Evolutionary conservation across 2,797 vertebrate species (phyloP).

Genomic region (Macropodus opercularis): DNA sequence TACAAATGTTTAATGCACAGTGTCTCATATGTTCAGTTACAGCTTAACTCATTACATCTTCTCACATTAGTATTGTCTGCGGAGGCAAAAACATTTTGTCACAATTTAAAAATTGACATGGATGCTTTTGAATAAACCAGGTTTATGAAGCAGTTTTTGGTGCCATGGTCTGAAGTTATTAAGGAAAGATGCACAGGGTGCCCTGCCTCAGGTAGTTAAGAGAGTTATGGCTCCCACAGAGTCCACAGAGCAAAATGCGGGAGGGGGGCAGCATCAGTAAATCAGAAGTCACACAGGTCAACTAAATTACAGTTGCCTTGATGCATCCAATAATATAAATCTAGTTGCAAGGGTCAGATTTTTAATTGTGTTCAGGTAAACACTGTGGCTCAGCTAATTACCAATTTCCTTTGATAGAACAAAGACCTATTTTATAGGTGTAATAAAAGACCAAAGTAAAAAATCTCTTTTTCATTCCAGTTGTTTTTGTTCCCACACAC

Average conservation of each 20-base stretch:
- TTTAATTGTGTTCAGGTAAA: slow-evolving; percentile 18
- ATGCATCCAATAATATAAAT: slow-evolving; percentile 17
- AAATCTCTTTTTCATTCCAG: slow-evolving; percentile 2
- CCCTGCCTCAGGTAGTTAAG: neutral
- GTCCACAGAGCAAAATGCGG: neutral
- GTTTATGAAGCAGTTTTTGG: neutral
- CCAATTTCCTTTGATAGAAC: slow-evolving; percentile 5
- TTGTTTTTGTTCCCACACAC: neutral
- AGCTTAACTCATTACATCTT: no score
- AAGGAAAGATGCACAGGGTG: slow-evolving; percentile 4
- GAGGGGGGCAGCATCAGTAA: slow-evolving; percentile 9
- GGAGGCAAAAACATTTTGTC: no score
- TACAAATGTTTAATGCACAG: no score
- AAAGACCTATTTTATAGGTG: slow-evolving; percentile 9
- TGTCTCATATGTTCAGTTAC: no score
- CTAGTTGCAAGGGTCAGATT: slow-evolving; percentile 8
- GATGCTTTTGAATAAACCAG: neutral
- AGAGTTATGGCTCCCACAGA: slow-evolving; percentile 12
- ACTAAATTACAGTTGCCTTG: slow-evolving; percentile 6
- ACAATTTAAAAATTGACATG: neutral
- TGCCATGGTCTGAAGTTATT: slow-evolving; percentile 12
- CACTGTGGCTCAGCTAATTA: slow-evolving; percentile 1
- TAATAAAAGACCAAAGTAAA: slow-evolving; percentile 21
- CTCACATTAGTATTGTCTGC: slow-evolving; percentile 1
- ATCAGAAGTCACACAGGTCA: slow-evolving; percentile 17